Conservation (phyloP, 2,888 invertebrate species). For the Andrena minutula region DNA sequence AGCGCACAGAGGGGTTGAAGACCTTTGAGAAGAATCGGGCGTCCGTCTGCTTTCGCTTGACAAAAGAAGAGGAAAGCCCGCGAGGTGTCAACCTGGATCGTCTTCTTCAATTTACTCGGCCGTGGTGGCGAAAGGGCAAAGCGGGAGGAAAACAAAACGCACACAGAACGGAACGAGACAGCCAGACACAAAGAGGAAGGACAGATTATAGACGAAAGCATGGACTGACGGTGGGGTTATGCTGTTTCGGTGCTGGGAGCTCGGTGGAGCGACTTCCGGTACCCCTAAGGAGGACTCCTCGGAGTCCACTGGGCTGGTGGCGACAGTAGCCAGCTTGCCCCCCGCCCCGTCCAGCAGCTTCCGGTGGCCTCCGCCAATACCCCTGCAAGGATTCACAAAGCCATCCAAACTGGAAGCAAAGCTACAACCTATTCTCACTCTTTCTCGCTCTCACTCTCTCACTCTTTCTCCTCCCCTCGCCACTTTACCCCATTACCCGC, state of each 20-base stretch:
- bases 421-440: conserved; percentile 44
- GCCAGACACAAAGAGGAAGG: conserved; percentile 39
- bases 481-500: conserved; percentile 1
- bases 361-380: conserved; percentile 86
- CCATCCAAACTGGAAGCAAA: conserved; percentile 76
- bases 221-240: conserved; percentile 87
- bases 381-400: conserved; percentile 85
- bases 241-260: conserved; percentile 86
- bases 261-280: conserved; percentile 80
- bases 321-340: conserved; percentile 86
- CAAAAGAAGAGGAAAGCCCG: neutral
- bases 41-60: no score
- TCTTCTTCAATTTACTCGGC: neutral
- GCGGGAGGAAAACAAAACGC: conserved; percentile 19
- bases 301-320: conserved; percentile 86
- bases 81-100: conserved; percentile 1
- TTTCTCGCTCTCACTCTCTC: conserved; percentile 2
- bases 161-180: conserved; percentile 17
- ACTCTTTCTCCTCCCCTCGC: neutral
- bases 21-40: no score
- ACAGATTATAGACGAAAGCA: conserved; percentile 74
- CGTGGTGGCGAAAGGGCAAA: conserved; percentile 1
- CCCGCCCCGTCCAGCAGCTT: conserved; percentile 85
- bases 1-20: no score
- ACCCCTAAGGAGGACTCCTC: conserved; percentile 84